Base-by-base conservation (phyloP, 2,113 vertebrate genomes). In the Falcunculus frontatus region DNA sequence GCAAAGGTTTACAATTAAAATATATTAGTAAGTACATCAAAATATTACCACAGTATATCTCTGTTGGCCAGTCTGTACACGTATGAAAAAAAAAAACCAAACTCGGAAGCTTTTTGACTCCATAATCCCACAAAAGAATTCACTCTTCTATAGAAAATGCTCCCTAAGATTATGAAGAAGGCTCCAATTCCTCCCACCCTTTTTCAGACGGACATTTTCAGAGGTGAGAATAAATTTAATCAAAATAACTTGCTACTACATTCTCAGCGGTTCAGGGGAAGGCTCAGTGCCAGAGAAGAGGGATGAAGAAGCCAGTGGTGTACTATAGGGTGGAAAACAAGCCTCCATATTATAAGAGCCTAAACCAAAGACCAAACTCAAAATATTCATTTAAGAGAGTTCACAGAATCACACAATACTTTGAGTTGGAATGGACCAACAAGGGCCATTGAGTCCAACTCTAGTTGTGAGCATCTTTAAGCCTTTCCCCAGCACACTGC, bases 1-100 rank as follows among this genome's bases (percentile, higher is more conserved):
- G 55, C 50, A 85, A 81, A 75, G 50, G 41, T 89, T 96, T 56
- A 86, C 53, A 95, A 94, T 97, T 96, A 96, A 69, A 88, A 93
- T 50, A 37, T 29, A 52, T 55, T 72, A 76, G 11, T 59, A 72
- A 85, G 17, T n/a, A 69, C 32, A 88, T 63, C 0, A 69, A 90
- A 77, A 62, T 46, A 55, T 55, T n/a, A 73, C 23, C 1, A 0
- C 19, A 84, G 55, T 4, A 10, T 20, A 7, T 53, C 25, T 68
- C 81, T 33, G 14, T 23, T 83, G 68, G 29, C 49, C 32, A 79
- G 19, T 53, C 25, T 68, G 13, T 27, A 72, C 1, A 64, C 11
- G 20, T 64, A 46, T 53, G n/a, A 15, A 47, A 82, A 56, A 33
- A 39, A n/a, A 12, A 11, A 11, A 3, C 15, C 15, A 30, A 56